Percentiles rank a stretch among this genome's conserved stretches.
Conservation (phyloP, 2,797 vertebrate genomes). For the Myotis findleyi region DNA sequence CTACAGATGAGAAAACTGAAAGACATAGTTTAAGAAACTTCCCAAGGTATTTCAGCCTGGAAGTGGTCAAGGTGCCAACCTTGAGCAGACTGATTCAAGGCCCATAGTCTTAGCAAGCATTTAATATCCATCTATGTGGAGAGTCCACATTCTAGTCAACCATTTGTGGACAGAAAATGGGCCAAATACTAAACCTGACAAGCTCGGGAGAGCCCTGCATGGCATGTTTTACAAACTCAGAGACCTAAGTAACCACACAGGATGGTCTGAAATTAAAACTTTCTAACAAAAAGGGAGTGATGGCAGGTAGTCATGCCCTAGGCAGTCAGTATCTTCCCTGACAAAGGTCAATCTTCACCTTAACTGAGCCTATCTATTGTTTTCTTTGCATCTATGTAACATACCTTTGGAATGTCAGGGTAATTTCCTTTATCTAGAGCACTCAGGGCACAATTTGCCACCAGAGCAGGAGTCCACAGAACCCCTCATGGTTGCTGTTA, state of each 20-base stretch:
- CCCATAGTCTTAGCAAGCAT: background rate
- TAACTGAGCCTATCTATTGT: background rate
- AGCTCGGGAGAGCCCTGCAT: background rate
- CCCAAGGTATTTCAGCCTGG: background rate
- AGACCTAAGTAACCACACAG: background rate
- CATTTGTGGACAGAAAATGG: background rate
- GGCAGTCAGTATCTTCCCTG: background rate
- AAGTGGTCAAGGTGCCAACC: background rate
- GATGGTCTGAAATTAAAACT: background rate
- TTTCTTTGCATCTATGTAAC: background rate
- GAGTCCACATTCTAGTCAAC: background rate
- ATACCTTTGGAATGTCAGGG: background rate
- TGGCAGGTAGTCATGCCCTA: background rate
- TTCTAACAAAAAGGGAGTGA: background rate
- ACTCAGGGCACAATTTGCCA: background rate
- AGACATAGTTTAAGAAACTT: background rate
- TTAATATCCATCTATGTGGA: background rate
- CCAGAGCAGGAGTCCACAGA: background rate
- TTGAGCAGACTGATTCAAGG: background rate
- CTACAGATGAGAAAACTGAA: slow-evolving; percentile 22
- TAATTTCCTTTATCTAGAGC: background rate
- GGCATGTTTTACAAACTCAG: background rate
- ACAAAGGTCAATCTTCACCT: background rate
- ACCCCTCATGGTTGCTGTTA: background rate
- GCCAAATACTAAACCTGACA: background rate